Base-by-base conservation (phyloP, 2,888 invertebrate species). In the Lottia scabra region DNA sequence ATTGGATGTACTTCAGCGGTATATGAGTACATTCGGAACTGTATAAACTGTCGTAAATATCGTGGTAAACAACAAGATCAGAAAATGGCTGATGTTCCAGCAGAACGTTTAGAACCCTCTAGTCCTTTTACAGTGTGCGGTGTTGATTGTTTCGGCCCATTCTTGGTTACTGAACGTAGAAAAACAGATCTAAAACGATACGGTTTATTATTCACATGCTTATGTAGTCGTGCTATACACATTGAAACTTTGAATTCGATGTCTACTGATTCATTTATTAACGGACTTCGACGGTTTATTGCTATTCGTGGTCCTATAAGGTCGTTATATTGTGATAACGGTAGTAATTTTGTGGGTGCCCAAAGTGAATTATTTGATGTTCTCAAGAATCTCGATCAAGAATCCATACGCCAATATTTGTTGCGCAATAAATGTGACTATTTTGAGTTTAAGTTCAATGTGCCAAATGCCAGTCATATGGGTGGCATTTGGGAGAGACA, bases 41-140 rank as follows among this genome's bases (percentile, higher is more conserved):
- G 89, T 76, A 71, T 84, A 0, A 72, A 27, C 1, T 89, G 90
- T 71, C 72, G 76, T 15, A 77, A 78, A 23, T 67, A 75, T 12
- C 76, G 80, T 15, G 81, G 82, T 5, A 30, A 30, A 4, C 5
- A 4, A 30, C 30, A 30, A 30, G 30, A 30, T 4, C 30, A 30
- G 30, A 30, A 30, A 66, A 88, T 87, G 87, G 83, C 85, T 0
- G 77, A 84, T 27, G 76, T 89, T 12, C 88, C 89, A 0, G 16
- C 38, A 6, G 79, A 83, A 6, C 71, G 90, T 70, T 78, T 88
- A 2, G 75, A 72, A 2, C 73, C 77, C 5, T 72, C 75, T 3
- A 45, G 72, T 6, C 84, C 87, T 6, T 90, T 89, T 75, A 63
- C 77, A 1, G 73, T 83, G 63, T 70, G 75, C 23, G 88, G 86